phyloP scores from a whole-genome alignment of 2,113 vertebrate genomes.

The Chaetura pelagica region DNA sequence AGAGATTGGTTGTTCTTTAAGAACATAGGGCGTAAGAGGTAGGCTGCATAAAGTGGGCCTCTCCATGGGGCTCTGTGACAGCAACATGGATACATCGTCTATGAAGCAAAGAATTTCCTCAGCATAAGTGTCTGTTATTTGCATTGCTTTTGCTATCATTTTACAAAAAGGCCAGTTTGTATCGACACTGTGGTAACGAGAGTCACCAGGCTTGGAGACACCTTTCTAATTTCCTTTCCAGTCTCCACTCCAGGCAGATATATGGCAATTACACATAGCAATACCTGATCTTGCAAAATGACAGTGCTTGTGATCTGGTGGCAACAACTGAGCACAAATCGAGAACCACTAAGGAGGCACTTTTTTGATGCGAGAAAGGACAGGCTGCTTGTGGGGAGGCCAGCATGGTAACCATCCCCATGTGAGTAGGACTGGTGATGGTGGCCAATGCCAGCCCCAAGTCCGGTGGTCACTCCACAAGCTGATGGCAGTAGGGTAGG shows the following conservation, averaged over 20 bases:
- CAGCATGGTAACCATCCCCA: background rate
- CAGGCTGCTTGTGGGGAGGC: background rate
- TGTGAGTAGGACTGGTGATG: background rate
- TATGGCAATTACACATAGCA: background rate
- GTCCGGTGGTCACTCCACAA: background rate
- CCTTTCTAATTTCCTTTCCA: background rate
- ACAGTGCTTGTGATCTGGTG: background rate
- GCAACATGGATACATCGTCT: background rate
- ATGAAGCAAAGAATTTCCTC: background rate
- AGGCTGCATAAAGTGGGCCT: background rate
- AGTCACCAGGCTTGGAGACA: background rate
- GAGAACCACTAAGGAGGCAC: background rate
- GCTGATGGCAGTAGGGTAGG: background rate
- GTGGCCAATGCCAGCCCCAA: background rate
- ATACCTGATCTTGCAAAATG: background rate
- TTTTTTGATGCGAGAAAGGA: too few relatives aligned
- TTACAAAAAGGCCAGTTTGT: background rate
- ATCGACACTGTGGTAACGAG: accelerated
- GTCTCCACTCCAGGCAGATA: background rate
- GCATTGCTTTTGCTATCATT: background rate
- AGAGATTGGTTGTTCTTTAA: background rate
- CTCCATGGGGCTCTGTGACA: background rate
- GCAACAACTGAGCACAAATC: background rate
- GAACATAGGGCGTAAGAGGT: background rate
- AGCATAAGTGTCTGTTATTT: background rate